A percentile compares a stretch with the other conserved stretches of the same genome.
Evolutionary conservation across 2,888 invertebrate genomes (phyloP).

Genomic region (Prenolepis imparis): DNA sequence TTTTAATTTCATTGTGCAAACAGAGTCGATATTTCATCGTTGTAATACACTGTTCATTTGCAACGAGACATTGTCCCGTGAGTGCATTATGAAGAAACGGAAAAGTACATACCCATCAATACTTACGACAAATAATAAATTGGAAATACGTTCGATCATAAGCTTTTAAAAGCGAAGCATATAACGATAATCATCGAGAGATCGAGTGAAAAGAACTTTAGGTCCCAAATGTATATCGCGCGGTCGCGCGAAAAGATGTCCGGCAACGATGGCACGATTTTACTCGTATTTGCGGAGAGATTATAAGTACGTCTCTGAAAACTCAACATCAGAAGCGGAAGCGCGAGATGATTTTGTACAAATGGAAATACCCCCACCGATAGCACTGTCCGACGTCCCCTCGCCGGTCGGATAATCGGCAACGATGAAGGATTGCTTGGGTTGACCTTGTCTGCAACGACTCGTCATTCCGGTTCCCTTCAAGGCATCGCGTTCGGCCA

Average conservation of each 20-base stretch:
- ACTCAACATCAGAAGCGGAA: slow-evolving; percentile 95
- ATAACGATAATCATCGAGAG: slow-evolving; percentile 35
- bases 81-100: slow-evolving; percentile 40
- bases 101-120: slow-evolving; percentile 44
- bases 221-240: slow-evolving; percentile 59
- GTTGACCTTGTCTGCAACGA: slow-evolving; percentile 75
- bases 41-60: slow-evolving; percentile 3
- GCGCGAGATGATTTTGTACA: slow-evolving; percentile 94
- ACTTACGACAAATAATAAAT: slow-evolving; percentile 47
- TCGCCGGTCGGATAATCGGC: slow-evolving; percentile 93
- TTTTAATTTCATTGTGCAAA: slow-evolving; percentile 24
- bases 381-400: slow-evolving; percentile 93
- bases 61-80: slow-evolving; percentile 16
- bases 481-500: slow-evolving; percentile 92
- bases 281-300: slow-evolving; percentile 48
- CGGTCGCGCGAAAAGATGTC: slow-evolving; percentile 50
- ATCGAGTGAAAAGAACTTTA: slow-evolving; percentile 52
- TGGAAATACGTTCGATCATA: slow-evolving; percentile 21
- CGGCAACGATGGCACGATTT: slow-evolving; percentile 21
- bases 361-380: slow-evolving; percentile 90
- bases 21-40: not conserved
- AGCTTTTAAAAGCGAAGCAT: slow-evolving; percentile 34
- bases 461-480: slow-evolving; percentile 86
- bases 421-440: slow-evolving; percentile 91
- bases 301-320: slow-evolving; percentile 95